A percentile compares a stretch with the other conserved stretches of the same genome.
Conservation (phyloP, 1,140 invertebrate genomes). For the Drosophila arizonae region DNA sequence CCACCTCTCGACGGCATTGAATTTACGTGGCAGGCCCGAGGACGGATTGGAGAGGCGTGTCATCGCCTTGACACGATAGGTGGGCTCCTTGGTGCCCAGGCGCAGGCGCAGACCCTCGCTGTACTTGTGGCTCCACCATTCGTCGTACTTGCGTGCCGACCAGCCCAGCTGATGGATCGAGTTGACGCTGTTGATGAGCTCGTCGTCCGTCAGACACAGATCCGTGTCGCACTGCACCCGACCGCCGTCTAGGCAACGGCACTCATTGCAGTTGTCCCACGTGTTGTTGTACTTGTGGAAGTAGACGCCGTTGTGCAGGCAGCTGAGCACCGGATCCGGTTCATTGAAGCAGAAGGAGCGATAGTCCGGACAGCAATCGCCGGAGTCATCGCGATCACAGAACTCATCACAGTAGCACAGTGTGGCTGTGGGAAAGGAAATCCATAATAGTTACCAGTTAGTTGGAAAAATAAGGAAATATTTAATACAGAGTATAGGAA, state of each 20-base stretch:
- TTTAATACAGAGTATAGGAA: too few relatives aligned
- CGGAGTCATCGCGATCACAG: conserved; percentile 87
- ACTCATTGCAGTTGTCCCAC: conserved; percentile 90
- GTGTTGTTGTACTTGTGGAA: conserved; percentile 73
- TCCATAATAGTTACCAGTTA: background rate
- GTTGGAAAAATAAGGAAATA: background rate
- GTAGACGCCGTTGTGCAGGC: conserved; percentile 66
- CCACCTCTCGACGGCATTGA: conserved; percentile 91
- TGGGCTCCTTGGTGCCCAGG: conserved; percentile 86
- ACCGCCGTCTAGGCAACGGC: conserved; percentile 85
- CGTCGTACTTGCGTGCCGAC: conserved; percentile 90
- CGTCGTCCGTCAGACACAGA: conserved; percentile 88
- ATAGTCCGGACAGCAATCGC: conserved; percentile 96
- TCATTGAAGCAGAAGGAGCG: conserved; percentile 87
- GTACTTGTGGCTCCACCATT: conserved; percentile 93
- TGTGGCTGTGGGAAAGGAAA: conserved; percentile 84
- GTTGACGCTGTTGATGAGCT: conserved; percentile 88
- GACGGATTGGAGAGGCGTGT: conserved; percentile 86
- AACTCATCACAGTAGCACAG: conserved; percentile 97
- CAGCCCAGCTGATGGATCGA: conserved; percentile 85
- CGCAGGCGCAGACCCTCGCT: conserved; percentile 90
- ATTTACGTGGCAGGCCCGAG: conserved; percentile 85
- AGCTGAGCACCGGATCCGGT: conserved; percentile 58
- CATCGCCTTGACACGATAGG: conserved; percentile 87
- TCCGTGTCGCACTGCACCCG: conserved; percentile 88